A percentile compares a stretch with the other conserved stretches of the same genome.
Evolutionary conservation across 2,113 vertebrate genomes (phyloP).

Genomic region (Oreocharis arfaki): DNA sequence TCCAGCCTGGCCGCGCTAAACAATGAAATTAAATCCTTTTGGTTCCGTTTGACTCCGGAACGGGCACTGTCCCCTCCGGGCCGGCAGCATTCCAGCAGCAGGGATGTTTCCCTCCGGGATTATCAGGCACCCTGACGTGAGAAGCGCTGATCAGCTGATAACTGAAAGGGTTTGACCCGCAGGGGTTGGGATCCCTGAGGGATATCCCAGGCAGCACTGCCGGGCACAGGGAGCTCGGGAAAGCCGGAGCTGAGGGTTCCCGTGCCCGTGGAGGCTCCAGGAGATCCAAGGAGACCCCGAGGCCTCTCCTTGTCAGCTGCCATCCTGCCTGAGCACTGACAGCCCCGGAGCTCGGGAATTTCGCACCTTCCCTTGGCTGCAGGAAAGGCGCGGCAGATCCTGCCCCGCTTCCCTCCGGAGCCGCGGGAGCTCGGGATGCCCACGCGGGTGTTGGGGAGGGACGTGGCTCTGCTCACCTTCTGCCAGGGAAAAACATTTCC

Average conservation of each 20-base stretch:
- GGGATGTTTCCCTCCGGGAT: background rate
- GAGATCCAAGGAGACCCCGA: background rate
- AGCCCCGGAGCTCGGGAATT: background rate
- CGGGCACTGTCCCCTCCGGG: rapidly evolving
- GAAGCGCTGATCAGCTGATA: background rate
- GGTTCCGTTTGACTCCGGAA: background rate
- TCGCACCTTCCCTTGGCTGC: background rate
- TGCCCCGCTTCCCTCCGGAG: background rate
- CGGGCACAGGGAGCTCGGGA: rapidly evolving
- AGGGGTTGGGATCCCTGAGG: background rate
- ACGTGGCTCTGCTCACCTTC: background rate
- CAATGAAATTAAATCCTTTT: rapidly evolving
- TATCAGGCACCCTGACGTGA: background rate
- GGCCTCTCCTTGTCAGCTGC: background rate
- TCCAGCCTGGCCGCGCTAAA: background rate
- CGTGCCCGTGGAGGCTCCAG: rapidly evolving
- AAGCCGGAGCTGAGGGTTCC: background rate
- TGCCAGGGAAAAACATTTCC: background rate
- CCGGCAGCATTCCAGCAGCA: background rate
- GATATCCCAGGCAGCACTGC: rapidly evolving
- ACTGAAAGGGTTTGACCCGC: background rate
- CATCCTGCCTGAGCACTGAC: background rate
- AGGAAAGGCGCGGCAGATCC: background rate
- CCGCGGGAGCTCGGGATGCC: rapidly evolving
- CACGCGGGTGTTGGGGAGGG: rapidly evolving